Base-by-base conservation (phyloP, 2,888 invertebrate species). In the Cylloceria caligata region DNA sequence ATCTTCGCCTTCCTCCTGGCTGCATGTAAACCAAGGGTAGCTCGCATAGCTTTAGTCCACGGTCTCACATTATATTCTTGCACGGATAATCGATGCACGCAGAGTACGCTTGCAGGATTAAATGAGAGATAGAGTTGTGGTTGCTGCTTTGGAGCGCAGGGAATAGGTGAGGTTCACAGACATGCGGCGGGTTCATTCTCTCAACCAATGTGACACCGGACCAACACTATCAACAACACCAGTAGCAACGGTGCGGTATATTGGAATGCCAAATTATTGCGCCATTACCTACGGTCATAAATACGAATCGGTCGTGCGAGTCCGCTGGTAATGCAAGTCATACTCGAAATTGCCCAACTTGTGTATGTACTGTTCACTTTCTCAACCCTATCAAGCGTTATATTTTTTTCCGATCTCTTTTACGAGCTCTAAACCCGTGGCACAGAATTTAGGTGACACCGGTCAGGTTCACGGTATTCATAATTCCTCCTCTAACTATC, bases 201-300 rank as follows among this genome's bases (percentile, higher is more conserved):
- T 81, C 52, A 9, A 7, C 27, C 16, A 65, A 73, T 67, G 52
- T 57, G 74, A 67, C 73, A 71, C 65, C 81, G 57, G 47, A 74
- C 49, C 73, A 60, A 34, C 47, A 62, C 42, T 16, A 55, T 57
- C 60, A 69, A 65, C 47, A 45, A 69, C 57, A 69, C 64, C 39
- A 55, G 60, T 47, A 68, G 30, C 57, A 76, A 67, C 76, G 77
- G 72, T 84, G 78, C 71, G 65, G 80, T 69, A 87, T 88, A 89
- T 88, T 81, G 91, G 91, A 91, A 92, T 92, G 89, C 89, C 91
- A 90, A 92, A 92, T 90, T 89, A 85, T 92, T 92, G 91, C 92
- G 88, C 88, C 91, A 92, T 81, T 60, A 30, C 81, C 81, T 69
- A 57, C 73, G 71, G 62, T 71, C 64, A 52, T 74, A 81, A 73